Evolutionary conservation across 1,140 invertebrate genomes (phyloP), one percentile per base, ranked within the genome.

Genomic region (Ylistrum balloti): DNA sequence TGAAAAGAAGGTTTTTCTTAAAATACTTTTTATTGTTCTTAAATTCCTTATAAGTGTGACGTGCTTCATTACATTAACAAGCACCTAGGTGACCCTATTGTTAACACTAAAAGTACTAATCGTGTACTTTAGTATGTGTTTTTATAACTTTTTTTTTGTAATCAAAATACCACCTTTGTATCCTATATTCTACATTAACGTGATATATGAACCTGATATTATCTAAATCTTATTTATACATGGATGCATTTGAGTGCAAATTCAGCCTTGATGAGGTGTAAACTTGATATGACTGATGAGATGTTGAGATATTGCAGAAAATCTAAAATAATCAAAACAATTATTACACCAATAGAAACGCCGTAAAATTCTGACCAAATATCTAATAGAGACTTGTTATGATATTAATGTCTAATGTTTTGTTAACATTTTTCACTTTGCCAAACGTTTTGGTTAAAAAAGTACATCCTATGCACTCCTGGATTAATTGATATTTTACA

Each of bases 381-480:
- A n/a, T n/a, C n/a, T n/a, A n/a, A n/a, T n/a, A 38, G 35, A 38
- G 13, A 38, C 35, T 38, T 38, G 35, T 7, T 38, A 38, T 38
- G 35, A 5, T 13, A 38, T 38, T 38, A 38, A 38, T 38, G 13
- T 38, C 13, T 5, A 38, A 38, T 13, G 13, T 20, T 56, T 15
- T 11, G 45, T 3, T 56, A n/a, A n/a, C n/a, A n/a, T n/a, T n/a
- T n/a, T n/a, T n/a, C n/a, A n/a, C n/a, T n/a, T n/a, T n/a, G n/a
- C n/a, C n/a, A n/a, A n/a, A n/a, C n/a, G n/a, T n/a, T n/a, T n/a
- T n/a, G n/a, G n/a, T n/a, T n/a, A n/a, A n/a, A 2, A 74, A 74
- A 74, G 56, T 74, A 74, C 56, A 74, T n/a, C 56, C 13, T 28
- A 74, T 74, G 56, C 22, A 74, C n/a, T 74, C 56, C 28, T 74